A percentile compares a stretch with the other conserved stretches of the same genome.
These are phyloP conservation scores for Orthonychiurus folsomi DNA, from an alignment of 2,888 invertebrate genomes.

Conservation along the genomic window DNA sequence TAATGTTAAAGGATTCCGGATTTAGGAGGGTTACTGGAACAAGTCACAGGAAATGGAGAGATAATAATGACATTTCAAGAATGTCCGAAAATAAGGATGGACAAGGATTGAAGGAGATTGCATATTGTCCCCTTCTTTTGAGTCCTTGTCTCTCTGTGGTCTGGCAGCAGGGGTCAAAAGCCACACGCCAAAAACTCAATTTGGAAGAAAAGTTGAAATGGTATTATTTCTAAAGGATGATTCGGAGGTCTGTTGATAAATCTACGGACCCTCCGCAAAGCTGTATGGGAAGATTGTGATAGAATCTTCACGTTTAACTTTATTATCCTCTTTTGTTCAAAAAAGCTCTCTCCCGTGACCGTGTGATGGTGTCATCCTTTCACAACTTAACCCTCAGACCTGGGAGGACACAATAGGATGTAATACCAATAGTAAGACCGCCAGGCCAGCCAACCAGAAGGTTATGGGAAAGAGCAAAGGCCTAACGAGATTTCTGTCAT, in stretches of 20 bases:
- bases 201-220: neutral
- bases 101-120: neutral
- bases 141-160: neutral
- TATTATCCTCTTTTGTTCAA: neutral
- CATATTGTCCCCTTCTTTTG: neutral
- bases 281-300: neutral
- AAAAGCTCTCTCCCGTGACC: no score
- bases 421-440: no score
- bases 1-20: no score
- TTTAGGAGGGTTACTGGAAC: no score
- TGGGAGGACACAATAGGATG: no score
- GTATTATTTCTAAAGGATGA: neutral
- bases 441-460: no score
- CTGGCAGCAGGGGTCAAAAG: neutral
- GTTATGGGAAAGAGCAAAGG: no score
- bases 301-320: neutral
- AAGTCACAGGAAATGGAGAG: neutral
- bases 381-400: no score
- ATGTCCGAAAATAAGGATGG: neutral
- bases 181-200: neutral
- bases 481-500: no score
- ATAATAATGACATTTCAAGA: neutral
- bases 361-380: no score
- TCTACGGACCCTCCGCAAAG: neutral
- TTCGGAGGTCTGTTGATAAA: no score